phyloP scores from a whole-genome alignment of 1,140 invertebrate species.

The Polypedilum pembai region DNA sequence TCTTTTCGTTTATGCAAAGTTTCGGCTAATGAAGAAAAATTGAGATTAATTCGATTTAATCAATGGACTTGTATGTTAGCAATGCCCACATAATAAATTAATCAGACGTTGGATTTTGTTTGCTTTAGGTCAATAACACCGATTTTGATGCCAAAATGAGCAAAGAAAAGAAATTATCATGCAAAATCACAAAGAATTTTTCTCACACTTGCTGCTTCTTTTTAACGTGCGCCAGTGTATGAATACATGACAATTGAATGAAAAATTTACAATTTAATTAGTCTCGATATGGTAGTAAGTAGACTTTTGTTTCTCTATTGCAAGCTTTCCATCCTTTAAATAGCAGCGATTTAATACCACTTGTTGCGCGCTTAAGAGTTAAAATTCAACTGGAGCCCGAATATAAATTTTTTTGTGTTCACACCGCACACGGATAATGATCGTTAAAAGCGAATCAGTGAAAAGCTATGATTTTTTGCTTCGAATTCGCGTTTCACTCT shows the following conservation, averaged over 20 bases:
- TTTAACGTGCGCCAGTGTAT: not conserved
- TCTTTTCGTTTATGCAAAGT: too few relatives aligned
- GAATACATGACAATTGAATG: not conserved
- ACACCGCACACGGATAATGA: conserved; percentile 8
- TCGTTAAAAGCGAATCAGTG: not conserved
- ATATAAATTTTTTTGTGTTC: not conserved
- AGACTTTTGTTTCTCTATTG: not conserved
- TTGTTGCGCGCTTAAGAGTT: conserved; percentile 14
- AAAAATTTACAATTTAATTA: conserved; percentile 15
- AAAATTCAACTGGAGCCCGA: conserved; percentile 15
- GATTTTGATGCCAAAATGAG: not conserved
- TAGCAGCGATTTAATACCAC: not conserved
- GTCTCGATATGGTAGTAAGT: not conserved
- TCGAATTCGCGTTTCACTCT: conserved; percentile 5
- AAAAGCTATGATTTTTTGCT: conserved; percentile 3
- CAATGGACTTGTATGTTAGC: not conserved
- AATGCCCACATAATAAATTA: not conserved
- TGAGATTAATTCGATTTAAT: not conserved
- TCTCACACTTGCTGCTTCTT: not conserved
- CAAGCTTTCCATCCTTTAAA: not conserved
- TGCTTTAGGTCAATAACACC: not conserved
- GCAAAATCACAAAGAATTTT: not conserved
- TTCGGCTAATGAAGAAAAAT: not conserved
- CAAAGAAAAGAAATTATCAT: not conserved
- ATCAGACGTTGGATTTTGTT: not conserved